Conservation (phyloP, 2,888 invertebrate genomes). For the Heliothis peltigera region DNA sequence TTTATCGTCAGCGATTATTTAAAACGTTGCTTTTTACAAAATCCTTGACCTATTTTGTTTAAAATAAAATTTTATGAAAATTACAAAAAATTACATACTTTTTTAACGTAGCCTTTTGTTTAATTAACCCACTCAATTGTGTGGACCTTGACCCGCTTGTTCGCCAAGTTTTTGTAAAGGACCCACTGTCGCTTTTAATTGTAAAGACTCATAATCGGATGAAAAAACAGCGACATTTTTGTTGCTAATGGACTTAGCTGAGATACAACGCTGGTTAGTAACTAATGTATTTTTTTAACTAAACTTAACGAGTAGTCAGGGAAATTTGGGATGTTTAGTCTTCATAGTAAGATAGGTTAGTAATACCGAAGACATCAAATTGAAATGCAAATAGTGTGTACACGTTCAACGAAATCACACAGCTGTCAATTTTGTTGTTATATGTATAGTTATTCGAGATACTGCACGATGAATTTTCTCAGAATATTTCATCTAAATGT, state of each 20-base stretch:
- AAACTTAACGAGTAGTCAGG: not conserved
- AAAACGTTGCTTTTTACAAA: slow-evolving; percentile 26
- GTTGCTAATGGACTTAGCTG: slow-evolving; percentile 15
- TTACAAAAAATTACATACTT: slow-evolving; percentile 30
- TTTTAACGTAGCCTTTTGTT: slow-evolving; percentile 51
- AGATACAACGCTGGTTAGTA: slow-evolving; percentile 25
- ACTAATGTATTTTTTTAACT: slow-evolving; percentile 17
- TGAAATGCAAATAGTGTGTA: too few relatives aligned
- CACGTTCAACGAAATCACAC: too few relatives aligned
- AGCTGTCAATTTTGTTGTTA: too few relatives aligned
- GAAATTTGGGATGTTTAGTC: too few relatives aligned
- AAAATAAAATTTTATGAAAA: slow-evolving; percentile 30
- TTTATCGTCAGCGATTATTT: slow-evolving; percentile 29
- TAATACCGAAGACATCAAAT: too few relatives aligned
- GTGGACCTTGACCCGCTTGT: slow-evolving; percentile 47
- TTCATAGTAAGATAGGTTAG: too few relatives aligned
- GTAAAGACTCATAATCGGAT: slow-evolving; percentile 41
- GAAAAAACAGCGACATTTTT: slow-evolving; percentile 27
- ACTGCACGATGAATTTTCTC: not conserved
- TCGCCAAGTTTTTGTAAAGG: slow-evolving; percentile 44
- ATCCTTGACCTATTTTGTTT: slow-evolving; percentile 35
- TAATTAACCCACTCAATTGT: slow-evolving; percentile 52
- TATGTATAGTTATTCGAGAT: too few relatives aligned
- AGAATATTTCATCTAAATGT: not conserved
- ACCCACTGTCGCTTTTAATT: slow-evolving; percentile 22